Evolutionary conservation across 2,113 vertebrate genomes (phyloP).

Genomic region (Zootoca vivipara): DNA sequence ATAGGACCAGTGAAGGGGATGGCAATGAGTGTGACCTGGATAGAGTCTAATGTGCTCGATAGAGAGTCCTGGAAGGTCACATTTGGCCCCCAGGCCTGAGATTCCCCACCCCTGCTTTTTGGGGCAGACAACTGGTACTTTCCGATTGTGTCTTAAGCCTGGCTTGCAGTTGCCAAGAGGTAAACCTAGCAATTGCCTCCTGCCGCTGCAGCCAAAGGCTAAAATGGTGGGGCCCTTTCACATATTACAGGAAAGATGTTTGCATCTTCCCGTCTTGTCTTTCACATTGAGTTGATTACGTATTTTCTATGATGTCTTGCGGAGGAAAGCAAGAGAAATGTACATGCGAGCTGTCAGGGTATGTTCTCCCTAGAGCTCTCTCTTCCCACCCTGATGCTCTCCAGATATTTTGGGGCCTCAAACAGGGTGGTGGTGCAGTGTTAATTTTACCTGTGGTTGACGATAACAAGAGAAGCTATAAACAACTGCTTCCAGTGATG

Average conservation of each 20-base stretch:
- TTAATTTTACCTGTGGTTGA: neutral
- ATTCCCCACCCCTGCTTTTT: too few species aligned
- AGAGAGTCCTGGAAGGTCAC: too few species aligned
- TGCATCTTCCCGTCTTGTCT: neutral
- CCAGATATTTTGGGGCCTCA: neutral
- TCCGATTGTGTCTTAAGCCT: neutral
- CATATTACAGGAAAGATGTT: neutral
- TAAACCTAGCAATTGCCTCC: neutral
- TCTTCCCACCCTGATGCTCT: neutral
- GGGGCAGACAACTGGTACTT: neutral
- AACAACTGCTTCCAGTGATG: neutral
- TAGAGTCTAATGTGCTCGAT: too few species aligned
- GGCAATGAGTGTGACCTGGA: too few species aligned
- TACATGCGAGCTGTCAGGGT: neutral
- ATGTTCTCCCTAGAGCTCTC: neutral
- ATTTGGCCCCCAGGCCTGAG: too few species aligned
- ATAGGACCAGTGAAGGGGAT: too few species aligned
- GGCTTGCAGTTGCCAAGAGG: neutral
- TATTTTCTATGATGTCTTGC: neutral
- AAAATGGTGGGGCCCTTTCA: neutral
- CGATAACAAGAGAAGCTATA: neutral
- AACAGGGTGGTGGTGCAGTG: too few species aligned
- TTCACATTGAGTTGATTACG: neutral
- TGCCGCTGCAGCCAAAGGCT: neutral
- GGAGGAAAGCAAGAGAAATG: neutral